Evolutionary conservation across 1,140 invertebrate genomes (phyloP), one percentile per base, ranked within the genome.

Genomic region (Hycleus phaleratus): DNA sequence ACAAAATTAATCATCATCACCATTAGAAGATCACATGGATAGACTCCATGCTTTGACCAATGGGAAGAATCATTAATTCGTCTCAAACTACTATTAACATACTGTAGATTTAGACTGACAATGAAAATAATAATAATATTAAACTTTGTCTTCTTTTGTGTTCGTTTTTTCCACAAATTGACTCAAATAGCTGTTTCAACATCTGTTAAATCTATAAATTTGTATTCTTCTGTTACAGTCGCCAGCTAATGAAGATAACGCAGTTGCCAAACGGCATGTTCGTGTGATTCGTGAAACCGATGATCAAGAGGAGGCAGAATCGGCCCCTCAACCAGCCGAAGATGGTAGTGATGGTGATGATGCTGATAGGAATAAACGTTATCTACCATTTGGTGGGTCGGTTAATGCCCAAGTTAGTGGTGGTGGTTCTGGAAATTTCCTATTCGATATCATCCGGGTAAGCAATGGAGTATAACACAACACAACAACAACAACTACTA

Each of bases 401-500:
- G 71, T 69, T 56, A 74, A 69, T 58, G 76, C 71, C 24, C 77
- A 79, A 48, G 81, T 78, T 10, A 80, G 77, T 56, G 79, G 79
- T 9, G 83, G 83, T 49, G 88, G 88, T 38, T 90, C 87, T 7
- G 89, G 89, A 53, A 92, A 91, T 76, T 90, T 92, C 77, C 77
- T 92, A 54, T 90, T 91, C 75, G 89, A 92, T 74, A 86, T 90
- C 64, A 87, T 91, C 70, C 81, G 88, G 80, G 88, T 91, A 78
- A 87, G 69, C 46, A 64, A 49, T 25, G 43, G 32, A 45, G 56
- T 54, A 38, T 55, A 46, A 50, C 42, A 26, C 32, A 10, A 7
- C 18, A 10, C 11, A 38, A 44, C 3, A 32, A 32, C 18, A 3
- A 32, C 7, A 32, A 32, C 18, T 18, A 18, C 18, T 1, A 2